Base-by-base conservation (phyloP, 2,888 invertebrate genomes). In the Acrobasis consociella region DNA sequence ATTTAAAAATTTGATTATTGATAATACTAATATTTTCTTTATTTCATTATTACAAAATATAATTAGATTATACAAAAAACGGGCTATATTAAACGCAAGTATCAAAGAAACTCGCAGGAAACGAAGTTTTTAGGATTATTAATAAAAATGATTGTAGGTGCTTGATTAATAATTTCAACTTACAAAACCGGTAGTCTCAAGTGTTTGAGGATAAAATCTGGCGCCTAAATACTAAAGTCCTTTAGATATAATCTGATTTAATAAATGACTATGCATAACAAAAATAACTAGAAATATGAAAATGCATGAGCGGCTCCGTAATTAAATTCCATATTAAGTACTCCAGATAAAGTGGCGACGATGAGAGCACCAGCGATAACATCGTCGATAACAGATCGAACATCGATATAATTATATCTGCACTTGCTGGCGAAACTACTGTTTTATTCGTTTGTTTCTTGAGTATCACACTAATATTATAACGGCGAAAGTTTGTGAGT, bases 241-340 rank as follows among this genome's bases (percentile, higher is more conserved):
- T 46, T 13, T 3, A 13, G 46, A 46, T 46, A 46, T 3, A 5
- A 46, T 46, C 46, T 13, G 46, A 13, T 46, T 46, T 46, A 3
- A 13, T 13, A 46, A 46, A 13, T 46, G n/a, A 13, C 46, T 46
- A 46, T 46, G 11, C n/a, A 13, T 46, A 46, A n/a, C 46, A 46
- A 46, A 46, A 46, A 13, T 46, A 31, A 31, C 10, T 31, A 13
- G 13, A 31, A 52, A 52, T 31, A 17, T 31, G 31, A 31, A 52
- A 51, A 51, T 51, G 13, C 22, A 51, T 51, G 51, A 13, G 11
- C 31, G 17, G 50, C 46, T 17, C 31, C 31, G 52, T 52, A 52
- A 52, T 52, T 52, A 52, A 52, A 52, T 52, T 52, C 52, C 17
- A 31, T 22, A 52, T 52, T 17, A 52, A 52, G 22, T 52, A 51